These are phyloP conservation scores for Nibea coibor DNA, from an alignment of 2,113 vertebrate species.

Conservation along the genomic window DNA sequence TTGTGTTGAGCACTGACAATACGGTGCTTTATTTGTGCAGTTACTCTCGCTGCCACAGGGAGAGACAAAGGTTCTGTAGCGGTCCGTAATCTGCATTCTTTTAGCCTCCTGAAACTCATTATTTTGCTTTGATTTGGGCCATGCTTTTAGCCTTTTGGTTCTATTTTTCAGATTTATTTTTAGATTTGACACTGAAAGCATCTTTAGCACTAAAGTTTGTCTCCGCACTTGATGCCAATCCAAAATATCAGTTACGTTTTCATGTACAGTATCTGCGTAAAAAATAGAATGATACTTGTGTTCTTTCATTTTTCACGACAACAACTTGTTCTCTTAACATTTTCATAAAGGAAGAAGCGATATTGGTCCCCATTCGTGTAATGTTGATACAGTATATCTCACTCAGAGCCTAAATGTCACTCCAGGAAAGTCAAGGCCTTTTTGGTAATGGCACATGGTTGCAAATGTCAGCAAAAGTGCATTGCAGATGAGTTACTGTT, in stretches of 20 bases:
- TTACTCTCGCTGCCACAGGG: too few relatives aligned
- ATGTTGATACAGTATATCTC: conserved; percentile 74
- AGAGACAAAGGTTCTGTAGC: too few relatives aligned
- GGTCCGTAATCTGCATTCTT: not conserved
- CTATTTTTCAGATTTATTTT: not conserved
- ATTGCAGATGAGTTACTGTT: conserved; percentile 70
- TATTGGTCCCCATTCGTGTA: conserved; percentile 63
- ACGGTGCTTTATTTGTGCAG: too few relatives aligned
- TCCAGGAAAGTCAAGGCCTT: conserved; percentile 66
- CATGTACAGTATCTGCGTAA: not conserved
- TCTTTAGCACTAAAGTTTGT: not conserved
- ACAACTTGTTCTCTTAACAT: conserved; percentile 55
- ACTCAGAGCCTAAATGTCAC: conserved; percentile 78
- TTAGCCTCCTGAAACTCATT: not conserved
- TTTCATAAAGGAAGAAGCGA: conserved; percentile 64
- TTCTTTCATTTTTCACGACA: conserved; percentile 1
- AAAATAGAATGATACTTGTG: not conserved
- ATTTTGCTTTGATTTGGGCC: not conserved
- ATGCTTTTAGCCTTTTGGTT: not conserved
- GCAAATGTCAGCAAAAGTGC: conserved; percentile 80
- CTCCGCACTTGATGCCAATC: not conserved
- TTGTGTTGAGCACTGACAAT: too few relatives aligned
- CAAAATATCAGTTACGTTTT: not conserved
- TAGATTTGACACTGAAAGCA: too few relatives aligned
- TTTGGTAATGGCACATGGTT: conserved; percentile 75